These are phyloP conservation scores for Copidosoma aretas DNA, from an alignment of 2,888 invertebrate genomes.

Conservation along the genomic window DNA sequence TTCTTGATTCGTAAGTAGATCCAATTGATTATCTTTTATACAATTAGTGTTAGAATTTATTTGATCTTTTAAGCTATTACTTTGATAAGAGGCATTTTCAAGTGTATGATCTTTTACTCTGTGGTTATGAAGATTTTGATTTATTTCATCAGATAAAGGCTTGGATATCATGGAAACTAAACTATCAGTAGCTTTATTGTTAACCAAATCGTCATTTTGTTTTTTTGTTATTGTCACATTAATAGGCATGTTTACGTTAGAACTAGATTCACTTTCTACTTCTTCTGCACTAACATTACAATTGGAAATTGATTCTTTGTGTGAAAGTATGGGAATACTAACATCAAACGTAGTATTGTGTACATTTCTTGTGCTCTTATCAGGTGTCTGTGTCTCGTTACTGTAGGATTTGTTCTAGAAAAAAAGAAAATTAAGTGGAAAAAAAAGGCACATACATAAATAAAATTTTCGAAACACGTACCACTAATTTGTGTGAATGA, in stretches of 20 bases:
- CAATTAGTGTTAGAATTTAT: slow-evolving; percentile 45
- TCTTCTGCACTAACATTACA: slow-evolving; percentile 53
- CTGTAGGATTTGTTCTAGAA: slow-evolving; percentile 49
- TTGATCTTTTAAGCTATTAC: slow-evolving; percentile 46
- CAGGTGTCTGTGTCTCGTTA: slow-evolving; percentile 43
- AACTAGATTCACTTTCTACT: slow-evolving; percentile 50
- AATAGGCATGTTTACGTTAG: slow-evolving; percentile 53
- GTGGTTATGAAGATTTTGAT: slow-evolving; percentile 9
- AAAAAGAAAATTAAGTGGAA: slow-evolving; percentile 13
- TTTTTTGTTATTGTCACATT: slow-evolving; percentile 59
- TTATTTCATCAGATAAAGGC: slow-evolving; percentile 6
- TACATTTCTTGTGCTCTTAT: slow-evolving; percentile 49
- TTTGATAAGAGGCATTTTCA: slow-evolving; percentile 37
- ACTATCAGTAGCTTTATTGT: slow-evolving; percentile 39
- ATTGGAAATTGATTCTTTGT: slow-evolving; percentile 48
- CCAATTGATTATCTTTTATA: slow-evolving; percentile 49
- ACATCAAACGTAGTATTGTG: slow-evolving; percentile 59
- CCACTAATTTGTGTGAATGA: slow-evolving; percentile 53
- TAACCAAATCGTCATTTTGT: slow-evolving; percentile 39
- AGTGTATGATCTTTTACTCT: slow-evolving; percentile 25
- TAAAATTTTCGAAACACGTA: slow-evolving; percentile 8
- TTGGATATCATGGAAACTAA: slow-evolving; percentile 30
- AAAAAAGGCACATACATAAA: slow-evolving; percentile 10
- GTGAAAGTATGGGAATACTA: slow-evolving; percentile 54
- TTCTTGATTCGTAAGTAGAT: slow-evolving; percentile 53